A percentile compares a stretch with the other conserved stretches of the same genome.
Evolutionary conservation across 2,888 invertebrate species (phyloP).

Genomic region (Cephus runcator): DNA sequence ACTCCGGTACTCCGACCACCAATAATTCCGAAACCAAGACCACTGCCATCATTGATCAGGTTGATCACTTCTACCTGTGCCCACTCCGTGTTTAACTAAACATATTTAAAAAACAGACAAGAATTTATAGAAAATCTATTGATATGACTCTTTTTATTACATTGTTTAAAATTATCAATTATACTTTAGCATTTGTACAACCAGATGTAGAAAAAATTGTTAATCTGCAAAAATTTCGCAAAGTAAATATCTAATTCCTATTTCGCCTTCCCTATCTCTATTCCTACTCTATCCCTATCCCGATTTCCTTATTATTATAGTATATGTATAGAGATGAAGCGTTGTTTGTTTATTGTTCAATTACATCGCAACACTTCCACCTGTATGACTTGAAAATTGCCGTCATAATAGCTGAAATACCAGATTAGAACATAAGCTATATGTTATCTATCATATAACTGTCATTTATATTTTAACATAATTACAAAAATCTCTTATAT

Average conservation of each 20-base stretch:
- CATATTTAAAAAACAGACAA: conserved; percentile 29
- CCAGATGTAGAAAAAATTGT: too few relatives aligned
- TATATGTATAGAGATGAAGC: neutral
- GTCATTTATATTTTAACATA: too few relatives aligned
- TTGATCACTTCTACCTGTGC: conserved; percentile 99
- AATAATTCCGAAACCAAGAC: conserved; percentile 98
- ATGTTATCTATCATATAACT: neutral
- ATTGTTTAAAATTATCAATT: neutral
- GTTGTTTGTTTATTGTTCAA: neutral
- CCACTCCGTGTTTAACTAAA: conserved; percentile 97
- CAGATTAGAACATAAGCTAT: neutral
- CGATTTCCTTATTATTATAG: neutral
- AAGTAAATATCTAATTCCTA: too few relatives aligned
- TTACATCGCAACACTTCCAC: neutral
- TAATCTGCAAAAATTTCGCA: too few relatives aligned
- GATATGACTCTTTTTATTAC: neutral
- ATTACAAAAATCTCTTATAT: too few relatives aligned
- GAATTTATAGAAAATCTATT: neutral
- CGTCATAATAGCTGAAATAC: neutral
- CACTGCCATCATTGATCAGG: conserved; percentile 96
- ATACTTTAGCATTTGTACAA: too few relatives aligned
- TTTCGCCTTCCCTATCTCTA: too few relatives aligned
- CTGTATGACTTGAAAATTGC: neutral
- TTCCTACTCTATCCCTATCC: too few relatives aligned
- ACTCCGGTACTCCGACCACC: conserved; percentile 97